A percentile compares a stretch with the other conserved stretches of the same genome.
Evolutionary conservation across 2,888 invertebrate species (phyloP).

Genomic region (Timandra comae): DNA sequence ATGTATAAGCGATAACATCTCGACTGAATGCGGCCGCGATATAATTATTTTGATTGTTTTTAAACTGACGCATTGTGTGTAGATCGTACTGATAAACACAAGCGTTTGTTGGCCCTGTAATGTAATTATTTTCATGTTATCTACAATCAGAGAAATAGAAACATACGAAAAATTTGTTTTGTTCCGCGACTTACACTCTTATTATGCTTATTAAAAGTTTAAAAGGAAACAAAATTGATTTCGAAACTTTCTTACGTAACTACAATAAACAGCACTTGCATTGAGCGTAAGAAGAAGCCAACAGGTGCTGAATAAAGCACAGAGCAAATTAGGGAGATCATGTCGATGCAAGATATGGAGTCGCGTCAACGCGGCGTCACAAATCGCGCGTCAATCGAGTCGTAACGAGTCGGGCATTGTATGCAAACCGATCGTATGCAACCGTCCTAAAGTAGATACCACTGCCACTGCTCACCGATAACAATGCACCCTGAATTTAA

Average conservation of each 20-base stretch:
- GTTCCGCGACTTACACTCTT: no score
- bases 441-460: constrained; percentile 27
- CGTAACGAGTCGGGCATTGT: constrained; percentile 61
- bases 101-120: constrained; percentile 5
- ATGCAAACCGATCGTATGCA: constrained; percentile 44
- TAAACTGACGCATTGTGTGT: constrained; percentile 27
- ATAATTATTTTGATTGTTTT: constrained; percentile 43
- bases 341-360: constrained; percentile 31
- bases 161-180: constrained; percentile 10
- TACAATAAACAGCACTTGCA: no score
- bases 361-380: constrained; percentile 32
- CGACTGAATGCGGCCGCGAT: constrained; percentile 28
- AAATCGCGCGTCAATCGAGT: constrained; percentile 42
- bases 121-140: constrained; percentile 22
- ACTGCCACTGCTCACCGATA: constrained; percentile 28
- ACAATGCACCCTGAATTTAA: constrained; percentile 26
- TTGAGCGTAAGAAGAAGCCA: no score
- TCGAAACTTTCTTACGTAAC: background rate
- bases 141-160: constrained; percentile 21
- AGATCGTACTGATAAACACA: constrained; percentile 24
- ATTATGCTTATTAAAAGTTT: background rate
- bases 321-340: constrained; percentile 53
- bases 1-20: constrained; percentile 33
- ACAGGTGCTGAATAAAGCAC: constrained; percentile 48
- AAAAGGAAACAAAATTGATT: background rate